Evolutionary conservation across 2,113 vertebrate species (phyloP), one percentile per base, ranked within the genome.

Genomic region (Heterocephalus glaber): DNA sequence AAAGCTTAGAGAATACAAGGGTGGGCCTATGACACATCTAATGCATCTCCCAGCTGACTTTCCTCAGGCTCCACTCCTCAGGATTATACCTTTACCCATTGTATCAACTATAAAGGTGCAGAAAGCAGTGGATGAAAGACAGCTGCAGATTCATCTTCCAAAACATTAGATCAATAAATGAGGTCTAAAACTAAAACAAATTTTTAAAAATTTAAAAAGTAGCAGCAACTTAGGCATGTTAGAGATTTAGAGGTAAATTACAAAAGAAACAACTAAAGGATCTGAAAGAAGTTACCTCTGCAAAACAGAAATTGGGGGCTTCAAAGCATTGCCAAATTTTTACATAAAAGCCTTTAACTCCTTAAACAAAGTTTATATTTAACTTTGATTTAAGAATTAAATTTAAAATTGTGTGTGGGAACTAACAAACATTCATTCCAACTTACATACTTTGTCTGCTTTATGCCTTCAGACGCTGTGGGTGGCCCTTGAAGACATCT

Each of bases 321-420:
- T 3, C 5, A 74, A 44, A 92, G 4, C 1, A 41, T 17, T 93
- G n/a, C 33, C 52, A 41, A 16, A 17, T 14, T 70, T 77, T 89
- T 58, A 54, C 72, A 17, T 81, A 24, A 16, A 19, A 79, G 41
- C 74, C 60, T 97, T 95, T 96, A 38, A 87, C 7, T 87, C 17
- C 24, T 96, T 80, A 56, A 89, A 86, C 58, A 87, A 82, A 97
- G 30, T 79, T 85, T 58, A 79, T 87, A 41, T 90, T 88, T 96
- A 79, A 89, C 49, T 83, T 68, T 54, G 24, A 95, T 68, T 96
- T 86, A 87, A 95, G 87, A 68, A 89, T 41, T 38, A 83, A 93
- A 96, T 58, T 76, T 88, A 47, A 95, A 95, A 19, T 54, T 83
- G 24, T 49, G 56, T 35, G 35, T 82, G 16, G 22, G 87, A 97